phyloP scores from a whole-genome alignment of 2,113 vertebrate species.

The Pachyramphus minor region DNA sequence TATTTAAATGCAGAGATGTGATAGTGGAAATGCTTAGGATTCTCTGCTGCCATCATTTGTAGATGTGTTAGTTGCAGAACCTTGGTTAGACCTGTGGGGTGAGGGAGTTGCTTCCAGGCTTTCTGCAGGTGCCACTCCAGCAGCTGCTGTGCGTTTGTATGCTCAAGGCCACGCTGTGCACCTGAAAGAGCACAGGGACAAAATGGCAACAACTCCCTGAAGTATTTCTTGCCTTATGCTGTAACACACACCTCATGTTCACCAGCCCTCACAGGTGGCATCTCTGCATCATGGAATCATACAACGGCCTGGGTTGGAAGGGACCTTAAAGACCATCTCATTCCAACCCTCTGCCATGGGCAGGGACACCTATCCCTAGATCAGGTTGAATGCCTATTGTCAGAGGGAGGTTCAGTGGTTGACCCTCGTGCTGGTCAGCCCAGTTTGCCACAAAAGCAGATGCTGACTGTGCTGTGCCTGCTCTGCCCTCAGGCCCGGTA shows the following conservation, averaged over 20 bases:
- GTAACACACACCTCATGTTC: rapidly evolving
- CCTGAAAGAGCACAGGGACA: background rate
- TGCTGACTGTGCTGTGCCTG: background rate
- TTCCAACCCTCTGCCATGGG: background rate
- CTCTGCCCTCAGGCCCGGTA: conserved; percentile 83
- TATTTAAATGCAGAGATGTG: background rate
- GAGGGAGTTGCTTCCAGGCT: background rate
- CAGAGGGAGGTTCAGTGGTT: background rate
- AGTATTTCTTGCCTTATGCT: background rate
- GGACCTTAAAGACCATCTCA: rapidly evolving
- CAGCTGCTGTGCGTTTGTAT: background rate
- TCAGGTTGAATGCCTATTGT: background rate
- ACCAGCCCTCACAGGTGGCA: rapidly evolving
- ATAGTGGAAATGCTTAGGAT: background rate
- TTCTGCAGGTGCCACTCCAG: background rate
- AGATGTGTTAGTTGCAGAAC: background rate
- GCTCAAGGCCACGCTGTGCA: background rate
- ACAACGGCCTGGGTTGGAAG: rapidly evolving
- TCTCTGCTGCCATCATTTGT: background rate
- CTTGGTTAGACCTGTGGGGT: background rate
- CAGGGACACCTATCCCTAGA: background rate
- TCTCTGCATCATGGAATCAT: rapidly evolving
- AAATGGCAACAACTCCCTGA: background rate
- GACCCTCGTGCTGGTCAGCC: background rate
- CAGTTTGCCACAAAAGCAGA: background rate